phyloP scores from a whole-genome alignment of 2,797 vertebrate species.

The Hydrocynus forskahlii region DNA sequence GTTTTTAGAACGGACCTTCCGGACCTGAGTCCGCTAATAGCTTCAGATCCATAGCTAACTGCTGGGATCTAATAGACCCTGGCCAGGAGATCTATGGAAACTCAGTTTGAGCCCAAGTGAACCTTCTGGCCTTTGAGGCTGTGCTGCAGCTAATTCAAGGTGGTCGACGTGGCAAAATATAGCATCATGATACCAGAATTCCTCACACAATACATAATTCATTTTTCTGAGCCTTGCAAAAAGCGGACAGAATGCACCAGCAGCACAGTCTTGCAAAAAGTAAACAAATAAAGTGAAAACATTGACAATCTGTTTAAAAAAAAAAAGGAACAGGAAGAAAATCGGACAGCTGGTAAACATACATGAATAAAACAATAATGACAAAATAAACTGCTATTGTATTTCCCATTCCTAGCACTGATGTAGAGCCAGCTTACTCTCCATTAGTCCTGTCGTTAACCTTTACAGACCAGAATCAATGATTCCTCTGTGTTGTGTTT shows the following conservation, averaged over 20 bases:
- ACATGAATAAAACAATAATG: too few relatives aligned
- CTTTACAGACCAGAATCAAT: too few relatives aligned
- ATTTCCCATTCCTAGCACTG: not conserved
- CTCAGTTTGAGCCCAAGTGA: slow-evolving; percentile 4
- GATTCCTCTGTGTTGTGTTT: slow-evolving; percentile 2
- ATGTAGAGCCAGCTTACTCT: not conserved
- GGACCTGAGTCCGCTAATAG: slow-evolving; percentile 19
- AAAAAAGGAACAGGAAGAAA: too few relatives aligned
- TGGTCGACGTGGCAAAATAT: not conserved
- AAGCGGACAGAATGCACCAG: too few relatives aligned
- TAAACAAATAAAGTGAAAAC: not conserved
- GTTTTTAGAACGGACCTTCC: slow-evolving; percentile 18
- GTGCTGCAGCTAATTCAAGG: not conserved
- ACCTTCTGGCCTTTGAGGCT: not conserved
- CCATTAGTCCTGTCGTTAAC: not conserved
- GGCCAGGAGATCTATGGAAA: slow-evolving; percentile 26
- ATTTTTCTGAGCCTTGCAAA: too few relatives aligned
- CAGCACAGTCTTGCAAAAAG: too few relatives aligned
- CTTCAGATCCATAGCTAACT: not conserved
- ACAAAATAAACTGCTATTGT: not conserved
- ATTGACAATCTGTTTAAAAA: not conserved
- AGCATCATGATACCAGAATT: not conserved
- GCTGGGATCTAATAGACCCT: slow-evolving; percentile 31
- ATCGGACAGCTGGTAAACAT: rapidly evolving
- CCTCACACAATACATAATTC: too few relatives aligned